Percentiles rank a stretch among this genome's conserved stretches.
These are phyloP conservation scores for Drosophila pseudoobscura DNA, from an alignment of 1,140 invertebrate genomes.

Conservation along the genomic window DNA sequence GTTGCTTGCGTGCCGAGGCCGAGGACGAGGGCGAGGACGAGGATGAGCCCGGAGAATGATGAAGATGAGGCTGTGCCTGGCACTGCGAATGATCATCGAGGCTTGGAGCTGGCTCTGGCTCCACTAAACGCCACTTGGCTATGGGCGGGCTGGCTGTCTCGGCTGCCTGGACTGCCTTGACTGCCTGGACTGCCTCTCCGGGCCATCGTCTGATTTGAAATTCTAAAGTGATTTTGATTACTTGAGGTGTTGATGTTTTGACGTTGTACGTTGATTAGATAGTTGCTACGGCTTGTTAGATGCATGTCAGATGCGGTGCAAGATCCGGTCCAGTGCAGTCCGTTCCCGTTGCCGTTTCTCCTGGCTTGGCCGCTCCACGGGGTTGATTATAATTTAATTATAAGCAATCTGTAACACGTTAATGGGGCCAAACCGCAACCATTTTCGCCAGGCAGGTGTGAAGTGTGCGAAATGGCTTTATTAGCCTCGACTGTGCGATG, in stretches of 20 bases:
- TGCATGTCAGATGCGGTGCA: conserved; percentile 62
- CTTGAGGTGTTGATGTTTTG: conserved; percentile 82
- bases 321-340: conserved; percentile 5
- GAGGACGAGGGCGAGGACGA: conserved; percentile 30
- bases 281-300: conserved; percentile 74
- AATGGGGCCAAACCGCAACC: conserved; percentile 63
- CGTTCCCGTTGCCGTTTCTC: conserved; percentile 15
- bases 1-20: conserved; percentile 55
- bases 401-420: conserved; percentile 78
- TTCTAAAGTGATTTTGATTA: conserved; percentile 82
- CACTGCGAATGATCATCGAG: conserved; percentile 14
- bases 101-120: conserved; percentile 8
- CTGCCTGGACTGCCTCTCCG: conserved; percentile 52
- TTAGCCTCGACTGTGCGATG: conserved; percentile 53
- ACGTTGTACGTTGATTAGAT: conserved; percentile 81
- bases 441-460: conserved; percentile 76
- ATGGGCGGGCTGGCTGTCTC: conserved; percentile 51
- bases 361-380: conserved; percentile 18
- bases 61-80: conserved; percentile 25
- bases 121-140: conserved; percentile 60
- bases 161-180: conserved; percentile 35
- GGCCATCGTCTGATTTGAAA: conserved; percentile 75
- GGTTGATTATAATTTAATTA: conserved; percentile 81
- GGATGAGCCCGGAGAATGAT: conserved; percentile 28
- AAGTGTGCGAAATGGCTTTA: conserved; percentile 81